Conservation (phyloP, 2,797 vertebrate genomes). For the Bradypodion ventrale region DNA sequence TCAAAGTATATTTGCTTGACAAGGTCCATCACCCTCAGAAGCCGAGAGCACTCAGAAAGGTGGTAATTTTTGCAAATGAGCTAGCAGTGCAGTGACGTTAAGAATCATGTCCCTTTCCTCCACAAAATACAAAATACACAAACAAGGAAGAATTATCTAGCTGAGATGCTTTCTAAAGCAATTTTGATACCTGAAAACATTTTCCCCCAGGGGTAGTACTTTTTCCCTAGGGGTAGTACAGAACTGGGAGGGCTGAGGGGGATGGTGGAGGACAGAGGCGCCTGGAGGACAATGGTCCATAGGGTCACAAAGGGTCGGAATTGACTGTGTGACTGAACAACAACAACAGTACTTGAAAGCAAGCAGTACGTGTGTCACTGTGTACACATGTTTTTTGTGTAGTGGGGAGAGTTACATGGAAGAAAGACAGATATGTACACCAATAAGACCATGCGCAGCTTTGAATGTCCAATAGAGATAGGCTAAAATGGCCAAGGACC, state of each 20-base stretch:
- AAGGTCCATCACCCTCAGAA: slow-evolving; percentile 60
- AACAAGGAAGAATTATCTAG: slow-evolving; percentile 31
- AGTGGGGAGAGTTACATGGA: background rate
- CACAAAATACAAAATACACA: slow-evolving; percentile 12
- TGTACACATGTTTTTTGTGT: background rate
- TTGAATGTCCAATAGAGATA: too few species aligned
- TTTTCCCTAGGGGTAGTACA: too few species aligned
- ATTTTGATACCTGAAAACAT: background rate
- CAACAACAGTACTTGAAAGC: too few species aligned
- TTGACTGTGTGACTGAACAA: too few species aligned
- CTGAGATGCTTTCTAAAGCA: slow-evolving; percentile 26
- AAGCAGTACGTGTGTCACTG: background rate
- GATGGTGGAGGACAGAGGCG: too few species aligned
- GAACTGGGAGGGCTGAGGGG: too few species aligned
- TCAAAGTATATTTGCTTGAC: slow-evolving; percentile 48
- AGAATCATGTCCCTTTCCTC: slow-evolving; percentile 13
- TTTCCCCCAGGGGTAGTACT: background rate
- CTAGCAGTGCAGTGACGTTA: slow-evolving; percentile 31
- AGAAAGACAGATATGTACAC: background rate
- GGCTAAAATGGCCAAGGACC: too few species aligned
- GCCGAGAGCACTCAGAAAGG: slow-evolving; percentile 50
- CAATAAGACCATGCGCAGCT: too few species aligned
- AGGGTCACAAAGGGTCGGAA: too few species aligned
- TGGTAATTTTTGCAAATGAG: slow-evolving; percentile 65
- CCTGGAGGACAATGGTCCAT: too few species aligned